A percentile compares a stretch with the other conserved stretches of the same genome.
phyloP scores from a whole-genome alignment of 2,113 vertebrate species.

The Misgurnus mizolepis region DNA sequence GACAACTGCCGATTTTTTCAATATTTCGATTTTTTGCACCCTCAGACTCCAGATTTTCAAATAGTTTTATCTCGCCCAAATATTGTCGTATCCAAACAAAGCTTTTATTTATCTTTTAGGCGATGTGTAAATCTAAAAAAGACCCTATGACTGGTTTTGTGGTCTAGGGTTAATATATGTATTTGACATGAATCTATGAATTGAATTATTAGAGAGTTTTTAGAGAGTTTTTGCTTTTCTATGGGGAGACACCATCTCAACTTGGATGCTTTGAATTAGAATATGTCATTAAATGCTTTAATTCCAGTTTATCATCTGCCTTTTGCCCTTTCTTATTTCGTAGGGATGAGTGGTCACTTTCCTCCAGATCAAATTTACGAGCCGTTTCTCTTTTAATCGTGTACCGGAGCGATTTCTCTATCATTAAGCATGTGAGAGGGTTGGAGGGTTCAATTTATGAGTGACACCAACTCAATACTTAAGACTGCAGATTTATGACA shows the following conservation, averaged over 20 bases:
- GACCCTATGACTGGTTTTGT: too few species aligned
- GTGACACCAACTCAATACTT: constrained; percentile 5
- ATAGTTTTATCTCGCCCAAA: too few species aligned
- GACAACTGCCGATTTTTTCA: too few species aligned
- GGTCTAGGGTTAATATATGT: too few species aligned
- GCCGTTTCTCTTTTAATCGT: constrained; percentile 16
- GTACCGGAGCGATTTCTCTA: constrained; percentile 20
- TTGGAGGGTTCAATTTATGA: constrained; percentile 19
- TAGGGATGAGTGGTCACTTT: background rate
- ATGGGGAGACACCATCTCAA: background rate
- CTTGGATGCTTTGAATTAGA: too few species aligned
- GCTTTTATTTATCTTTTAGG: too few species aligned
- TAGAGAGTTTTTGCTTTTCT: background rate
- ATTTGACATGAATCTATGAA: too few species aligned
- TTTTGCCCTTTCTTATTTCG: constrained; percentile 17
- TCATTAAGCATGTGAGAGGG: constrained; percentile 23
- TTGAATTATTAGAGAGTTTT: too few species aligned
- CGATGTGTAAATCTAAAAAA: too few species aligned
- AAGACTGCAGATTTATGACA: constrained; percentile 12
- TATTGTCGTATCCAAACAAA: too few species aligned
- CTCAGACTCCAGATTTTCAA: too few species aligned
- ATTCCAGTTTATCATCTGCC: background rate
- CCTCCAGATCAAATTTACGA: background rate
- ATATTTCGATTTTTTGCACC: too few species aligned
- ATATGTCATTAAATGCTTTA: background rate